Base-by-base conservation (phyloP, 23 tunicate genomes). In the Ciona savignyi region DNA sequence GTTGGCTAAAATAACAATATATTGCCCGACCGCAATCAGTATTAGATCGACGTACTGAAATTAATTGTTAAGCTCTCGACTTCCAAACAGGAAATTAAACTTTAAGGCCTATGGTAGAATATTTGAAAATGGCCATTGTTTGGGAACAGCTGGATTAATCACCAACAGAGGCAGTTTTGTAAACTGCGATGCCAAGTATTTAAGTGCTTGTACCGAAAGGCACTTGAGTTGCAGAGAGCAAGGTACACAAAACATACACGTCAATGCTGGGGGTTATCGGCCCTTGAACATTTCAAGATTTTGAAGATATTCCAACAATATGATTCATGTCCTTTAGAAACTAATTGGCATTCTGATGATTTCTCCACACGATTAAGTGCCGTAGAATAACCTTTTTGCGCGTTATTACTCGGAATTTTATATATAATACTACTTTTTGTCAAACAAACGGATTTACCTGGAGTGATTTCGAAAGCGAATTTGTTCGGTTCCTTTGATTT, bases 391-490 rank as follows among this genome's bases (percentile, higher is more conserved):
- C n/a, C n/a, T n/a, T n/a, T n/a, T n/a, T n/a, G n/a, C n/a, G n/a
- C n/a, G n/a, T n/a, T n/a, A n/a, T n/a, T n/a, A n/a, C n/a, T n/a
- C n/a, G n/a, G n/a, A n/a, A n/a, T n/a, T n/a, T n/a, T n/a, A n/a
- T n/a, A n/a, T n/a, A n/a, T n/a, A n/a, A n/a, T n/a, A n/a, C n/a
- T n/a, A n/a, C n/a, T n/a, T n/a, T n/a, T n/a, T n/a, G n/a, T n/a
- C n/a, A n/a, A n/a, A n/a, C n/a, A n/a, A n/a, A n/a, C n/a, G n/a
- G n/a, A 30, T 70, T 32, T 3, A 82, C 86, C 85, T 68, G 85
- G 85, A 34, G 73, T 34, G 23, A 81, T 81, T 72, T 81, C 85
- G 73, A 81, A 81, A 24, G 61, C 25, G 63, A 72, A 81, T 30
- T 81, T 81, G 62, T 73, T 78, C 27, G 78, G 23, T 15, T 81